These are phyloP conservation scores for Onychostruthus taczanowskii DNA, from an alignment of 2,113 vertebrate genomes.

Conservation along the genomic window DNA sequence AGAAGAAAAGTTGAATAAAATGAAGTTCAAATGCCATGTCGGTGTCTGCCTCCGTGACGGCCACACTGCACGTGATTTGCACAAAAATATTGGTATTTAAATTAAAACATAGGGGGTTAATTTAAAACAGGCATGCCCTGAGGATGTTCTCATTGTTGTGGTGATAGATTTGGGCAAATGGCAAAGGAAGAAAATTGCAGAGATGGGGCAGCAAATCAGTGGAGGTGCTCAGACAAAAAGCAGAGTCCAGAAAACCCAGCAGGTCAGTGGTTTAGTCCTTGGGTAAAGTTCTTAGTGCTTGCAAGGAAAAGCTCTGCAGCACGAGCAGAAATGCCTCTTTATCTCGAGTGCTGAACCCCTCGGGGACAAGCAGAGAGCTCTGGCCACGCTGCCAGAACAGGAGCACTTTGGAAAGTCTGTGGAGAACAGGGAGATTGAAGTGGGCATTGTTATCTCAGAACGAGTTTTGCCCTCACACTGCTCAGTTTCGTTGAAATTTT, in stretches of 20 bases:
- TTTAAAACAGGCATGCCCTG: not conserved
- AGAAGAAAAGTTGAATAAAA: not conserved
- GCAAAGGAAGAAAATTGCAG: not conserved
- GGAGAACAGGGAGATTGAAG: not conserved
- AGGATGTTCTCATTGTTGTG: not conserved
- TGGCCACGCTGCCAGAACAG: not conserved
- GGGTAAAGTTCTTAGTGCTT: not conserved
- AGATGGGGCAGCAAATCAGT: not conserved
- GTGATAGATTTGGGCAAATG: not conserved
- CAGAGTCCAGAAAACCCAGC: not conserved
- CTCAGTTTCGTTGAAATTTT: not conserved
- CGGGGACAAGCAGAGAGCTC: not conserved
- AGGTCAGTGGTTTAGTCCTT: not conserved
- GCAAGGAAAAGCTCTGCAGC: not conserved
- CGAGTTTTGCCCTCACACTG: not conserved
- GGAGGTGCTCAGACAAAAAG: not conserved
- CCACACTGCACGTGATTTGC: not conserved
- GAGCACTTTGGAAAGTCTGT: not conserved
- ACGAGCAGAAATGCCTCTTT: not conserved
- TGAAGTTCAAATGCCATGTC: fast-evolving
- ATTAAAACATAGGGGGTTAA: not conserved
- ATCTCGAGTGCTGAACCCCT: not conserved
- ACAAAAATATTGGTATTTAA: not conserved
- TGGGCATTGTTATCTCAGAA: not conserved
- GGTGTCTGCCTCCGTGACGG: not conserved